phyloP scores from a whole-genome alignment of 2,888 invertebrate species.

The Marronus borbonicus region DNA sequence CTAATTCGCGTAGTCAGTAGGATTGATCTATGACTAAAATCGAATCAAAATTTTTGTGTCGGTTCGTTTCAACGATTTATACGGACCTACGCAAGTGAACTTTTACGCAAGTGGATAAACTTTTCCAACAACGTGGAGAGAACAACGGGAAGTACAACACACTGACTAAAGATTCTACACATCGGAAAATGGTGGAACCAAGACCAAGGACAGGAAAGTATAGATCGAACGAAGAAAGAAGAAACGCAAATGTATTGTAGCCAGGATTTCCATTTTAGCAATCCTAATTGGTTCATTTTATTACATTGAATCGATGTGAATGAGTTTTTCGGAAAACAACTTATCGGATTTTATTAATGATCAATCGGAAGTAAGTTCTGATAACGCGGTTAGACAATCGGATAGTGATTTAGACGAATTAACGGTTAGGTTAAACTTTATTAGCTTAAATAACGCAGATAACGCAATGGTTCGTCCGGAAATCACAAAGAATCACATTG shows the following conservation, averaged over 20 bases:
- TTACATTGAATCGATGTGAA: no score
- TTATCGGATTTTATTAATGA: neutral
- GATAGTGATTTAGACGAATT: no score
- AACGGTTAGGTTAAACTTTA: no score
- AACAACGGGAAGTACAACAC: neutral
- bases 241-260: slow-evolving; percentile 8
- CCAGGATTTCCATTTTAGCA: neutral
- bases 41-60: neutral
- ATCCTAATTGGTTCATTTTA: neutral
- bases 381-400: no score
- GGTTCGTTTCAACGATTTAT: slow-evolving; percentile 13
- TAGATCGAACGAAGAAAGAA: neutral
- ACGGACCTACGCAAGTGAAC: neutral
- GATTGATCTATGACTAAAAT: no score
- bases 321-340: no score
- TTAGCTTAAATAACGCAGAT: no score
- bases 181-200: neutral
- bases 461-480: no score
- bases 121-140: neutral
- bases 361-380: no score
- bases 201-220: no score
- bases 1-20: no score
- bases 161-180: neutral
- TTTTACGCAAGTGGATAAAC: neutral
- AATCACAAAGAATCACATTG: no score